Percentiles rank a stretch among this genome's conserved stretches.
Conservation (phyloP, 2,888 invertebrate genomes). For the Spodoptera picta region DNA sequence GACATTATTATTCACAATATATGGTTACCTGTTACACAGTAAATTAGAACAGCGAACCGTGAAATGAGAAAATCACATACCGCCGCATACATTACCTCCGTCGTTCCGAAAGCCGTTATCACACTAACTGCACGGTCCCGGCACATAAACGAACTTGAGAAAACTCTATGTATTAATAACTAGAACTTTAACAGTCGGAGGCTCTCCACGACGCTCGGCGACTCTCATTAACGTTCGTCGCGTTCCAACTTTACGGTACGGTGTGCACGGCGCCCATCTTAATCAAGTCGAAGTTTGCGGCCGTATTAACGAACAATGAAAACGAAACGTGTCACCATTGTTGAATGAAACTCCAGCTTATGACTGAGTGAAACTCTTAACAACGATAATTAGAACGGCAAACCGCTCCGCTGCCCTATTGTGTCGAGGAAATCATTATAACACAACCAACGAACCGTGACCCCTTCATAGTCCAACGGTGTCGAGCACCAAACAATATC, state of each 20-base stretch:
- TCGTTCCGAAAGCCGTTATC: constrained; percentile 27
- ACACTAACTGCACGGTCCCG: constrained; percentile 31
- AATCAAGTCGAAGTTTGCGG: constrained; percentile 71
- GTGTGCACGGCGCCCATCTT: constrained; percentile 61
- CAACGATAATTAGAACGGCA: constrained; percentile 71
- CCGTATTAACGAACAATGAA: constrained; percentile 76
- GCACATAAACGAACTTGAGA: constrained; percentile 32
- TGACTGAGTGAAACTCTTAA: constrained; percentile 69
- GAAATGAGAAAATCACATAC: constrained; percentile 57
- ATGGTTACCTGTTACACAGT: constrained; percentile 58
- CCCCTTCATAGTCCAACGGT: constrained; percentile 28
- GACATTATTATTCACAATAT: constrained; percentile 58
- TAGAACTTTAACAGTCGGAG: constrained; percentile 33
- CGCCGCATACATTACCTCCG: constrained; percentile 38
- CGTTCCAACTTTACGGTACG: constrained; percentile 45
- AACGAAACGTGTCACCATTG: constrained; percentile 73
- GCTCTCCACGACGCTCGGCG: constrained; percentile 20
- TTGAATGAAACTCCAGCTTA: constrained; percentile 67
- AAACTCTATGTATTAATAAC: constrained; percentile 44
- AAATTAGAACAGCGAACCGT: constrained; percentile 43
- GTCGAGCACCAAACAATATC: constrained; percentile 17
- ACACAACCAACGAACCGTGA: constrained; percentile 46
- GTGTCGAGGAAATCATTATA: constrained; percentile 59
- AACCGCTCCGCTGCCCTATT: constrained; percentile 60
- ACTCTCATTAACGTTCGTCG: constrained; percentile 44